Base-by-base conservation (phyloP, 37 sponge, comb jelly and placozoan species). In the Spongia lamella region DNA sequence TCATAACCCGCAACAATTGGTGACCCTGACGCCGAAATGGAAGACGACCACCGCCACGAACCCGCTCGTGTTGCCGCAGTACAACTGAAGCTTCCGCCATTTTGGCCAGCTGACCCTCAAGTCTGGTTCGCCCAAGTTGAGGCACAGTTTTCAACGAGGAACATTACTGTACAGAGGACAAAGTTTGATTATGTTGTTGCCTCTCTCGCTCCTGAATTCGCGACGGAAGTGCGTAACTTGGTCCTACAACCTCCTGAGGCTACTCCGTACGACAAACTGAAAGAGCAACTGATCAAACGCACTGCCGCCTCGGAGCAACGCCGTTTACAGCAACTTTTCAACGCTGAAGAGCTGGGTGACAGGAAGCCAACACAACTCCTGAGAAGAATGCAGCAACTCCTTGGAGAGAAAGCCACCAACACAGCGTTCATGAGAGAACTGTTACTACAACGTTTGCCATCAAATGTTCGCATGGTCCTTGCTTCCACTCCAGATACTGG, bases 331-430 rank as follows among this genome's bases (percentile, higher is more conserved):
- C 86, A 86, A 60, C 75, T 86, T n/a, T 59, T 84, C 56, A 69
- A 58, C 31, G 70, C 56, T 14, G 78, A 84, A 53, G 85, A 84
- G 66, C 66, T 84, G 4, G 79, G 85, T 14, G 85, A 84, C 66
- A 20, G 79, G 25, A 84, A 84, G 70, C 85, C 85, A 17, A 71
- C 79, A 14, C 85, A 84, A 34, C 79, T 84, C 11, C 78, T 84
- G 9, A 38, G 85, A 0, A 55, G 79, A 7, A 77, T 84, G 78
- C 78, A 84, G 50, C 85, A 84, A 61, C 79, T 84, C 55, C 73
- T 84, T 0, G 85, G 78, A 0, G 78, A 84, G 43, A 2, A 61
- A 20, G 38, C 50, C 9, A 53, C 39, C 72, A 35, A 49, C 51
- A 59, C 38, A 36, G 1, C 52, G 17, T 63, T 81, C 59, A 29